Evolutionary conservation across 2,797 vertebrate genomes (phyloP).

Genomic region (Numenius phaeopus): DNA sequence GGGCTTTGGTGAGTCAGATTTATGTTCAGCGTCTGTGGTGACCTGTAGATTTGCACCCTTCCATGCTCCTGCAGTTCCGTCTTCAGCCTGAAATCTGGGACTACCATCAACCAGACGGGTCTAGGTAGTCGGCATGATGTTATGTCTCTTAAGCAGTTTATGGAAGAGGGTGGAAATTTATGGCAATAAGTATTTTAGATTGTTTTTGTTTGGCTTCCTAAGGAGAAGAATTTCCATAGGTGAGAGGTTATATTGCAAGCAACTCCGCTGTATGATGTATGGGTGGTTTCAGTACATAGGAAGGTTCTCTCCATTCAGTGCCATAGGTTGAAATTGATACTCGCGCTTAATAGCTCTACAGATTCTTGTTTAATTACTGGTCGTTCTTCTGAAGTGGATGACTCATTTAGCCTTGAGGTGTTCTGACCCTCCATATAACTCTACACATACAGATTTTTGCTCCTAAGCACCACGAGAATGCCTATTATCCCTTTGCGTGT

Average conservation of each 20-base stretch:
- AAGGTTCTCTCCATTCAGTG: neutral
- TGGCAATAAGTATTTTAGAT: slow-evolving; percentile 50
- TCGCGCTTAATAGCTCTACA: neutral
- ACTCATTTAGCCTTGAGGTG: slow-evolving; percentile 18
- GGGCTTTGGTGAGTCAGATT: neutral
- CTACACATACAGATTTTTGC: neutral
- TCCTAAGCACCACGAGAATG: neutral
- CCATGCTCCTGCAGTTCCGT: neutral
- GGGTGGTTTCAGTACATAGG: neutral
- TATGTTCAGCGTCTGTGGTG: neutral
- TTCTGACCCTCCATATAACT: neutral
- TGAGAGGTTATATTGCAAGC: slow-evolving; percentile 34
- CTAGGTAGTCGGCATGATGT: slow-evolving; percentile 51
- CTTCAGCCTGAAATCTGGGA: slow-evolving; percentile 17
- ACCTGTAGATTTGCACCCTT: neutral
- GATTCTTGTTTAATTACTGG: slow-evolving; percentile 36
- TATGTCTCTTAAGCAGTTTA: slow-evolving; percentile 27
- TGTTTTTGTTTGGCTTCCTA: slow-evolving; percentile 58
- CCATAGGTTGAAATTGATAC: slow-evolving; percentile 31
- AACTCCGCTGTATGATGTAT: neutral
- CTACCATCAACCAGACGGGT: neutral
- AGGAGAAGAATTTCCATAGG: slow-evolving; percentile 41
- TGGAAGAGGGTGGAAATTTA: slow-evolving; percentile 6
- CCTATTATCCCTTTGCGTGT: neutral
- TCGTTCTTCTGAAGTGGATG: slow-evolving; percentile 42